phyloP scores from a whole-genome alignment of 2,797 vertebrate genomes.

The Perodicticus potto region DNA sequence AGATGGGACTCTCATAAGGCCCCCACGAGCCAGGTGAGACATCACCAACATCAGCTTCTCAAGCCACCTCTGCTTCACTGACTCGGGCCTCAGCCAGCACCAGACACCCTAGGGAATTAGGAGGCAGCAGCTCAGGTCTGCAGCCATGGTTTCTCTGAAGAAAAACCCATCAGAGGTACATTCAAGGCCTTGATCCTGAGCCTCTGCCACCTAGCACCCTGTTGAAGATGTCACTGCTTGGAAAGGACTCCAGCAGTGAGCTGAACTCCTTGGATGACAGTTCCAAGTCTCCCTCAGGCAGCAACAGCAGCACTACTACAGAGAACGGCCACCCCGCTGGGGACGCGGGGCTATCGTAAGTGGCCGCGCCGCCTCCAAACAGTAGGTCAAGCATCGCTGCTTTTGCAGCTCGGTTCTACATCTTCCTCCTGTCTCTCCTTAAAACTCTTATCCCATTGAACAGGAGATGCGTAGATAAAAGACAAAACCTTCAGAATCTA shows the following conservation, averaged over 20 bases:
- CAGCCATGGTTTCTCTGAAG: conserved; percentile 15
- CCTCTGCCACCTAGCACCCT: not conserved
- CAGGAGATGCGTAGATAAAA: not conserved
- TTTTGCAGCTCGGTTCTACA: not conserved
- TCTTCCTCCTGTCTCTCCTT: not conserved
- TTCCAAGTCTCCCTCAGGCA: not conserved
- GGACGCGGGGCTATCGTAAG: conserved; percentile 62
- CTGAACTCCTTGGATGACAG: fast-evolving
- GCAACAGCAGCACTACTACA: not conserved
- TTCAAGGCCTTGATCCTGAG: not conserved
- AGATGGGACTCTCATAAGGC: not conserved
- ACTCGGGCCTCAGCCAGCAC: not conserved
- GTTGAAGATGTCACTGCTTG: not conserved
- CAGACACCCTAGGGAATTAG: not conserved
- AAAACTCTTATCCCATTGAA: not conserved
- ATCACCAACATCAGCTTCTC: not conserved
- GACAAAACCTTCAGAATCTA: not conserved
- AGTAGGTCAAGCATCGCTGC: not conserved
- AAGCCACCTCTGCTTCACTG: not conserved
- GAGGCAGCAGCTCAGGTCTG: not conserved
- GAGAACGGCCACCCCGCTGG: not conserved
- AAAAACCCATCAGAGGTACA: not conserved
- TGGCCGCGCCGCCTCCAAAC: not conserved
- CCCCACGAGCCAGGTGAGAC: not conserved
- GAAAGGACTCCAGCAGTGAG: not conserved